Conservation (phyloP, 1,140 invertebrate species). For the Trichonephila inaurata region DNA sequence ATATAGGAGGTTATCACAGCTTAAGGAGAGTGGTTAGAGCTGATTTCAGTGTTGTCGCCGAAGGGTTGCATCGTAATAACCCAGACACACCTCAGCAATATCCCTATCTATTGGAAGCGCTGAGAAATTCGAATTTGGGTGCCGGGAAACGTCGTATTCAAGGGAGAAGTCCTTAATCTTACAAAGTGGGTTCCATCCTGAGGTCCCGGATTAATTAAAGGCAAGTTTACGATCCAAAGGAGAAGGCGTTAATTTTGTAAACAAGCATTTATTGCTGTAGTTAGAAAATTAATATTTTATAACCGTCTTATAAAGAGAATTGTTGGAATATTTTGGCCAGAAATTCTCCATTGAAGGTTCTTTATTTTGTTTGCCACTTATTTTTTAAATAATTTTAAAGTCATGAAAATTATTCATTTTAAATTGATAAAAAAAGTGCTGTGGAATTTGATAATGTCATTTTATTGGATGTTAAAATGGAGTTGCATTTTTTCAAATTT, state of each 20-base stretch:
- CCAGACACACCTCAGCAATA: not conserved
- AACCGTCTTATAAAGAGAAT: not conserved
- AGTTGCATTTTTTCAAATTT: too few relatives aligned
- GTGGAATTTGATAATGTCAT: too few relatives aligned
- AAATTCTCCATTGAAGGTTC: not conserved
- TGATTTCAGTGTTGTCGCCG: conserved; percentile 18
- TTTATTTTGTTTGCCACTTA: too few relatives aligned
- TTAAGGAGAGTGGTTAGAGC: conserved; percentile 30
- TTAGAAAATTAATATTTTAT: conserved; percentile 62
- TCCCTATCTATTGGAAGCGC: not conserved
- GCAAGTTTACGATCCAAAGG: conserved; percentile 19
- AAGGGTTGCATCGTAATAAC: conserved; percentile 27
- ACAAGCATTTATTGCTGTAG: conserved; percentile 30
- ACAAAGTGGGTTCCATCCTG: conserved; percentile 44
- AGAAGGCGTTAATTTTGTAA: conserved; percentile 42
- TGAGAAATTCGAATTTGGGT: conserved; percentile 10
- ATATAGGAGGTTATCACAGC: conserved; percentile 5
- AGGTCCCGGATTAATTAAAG: conserved; percentile 62
- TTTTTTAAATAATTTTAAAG: too few relatives aligned
- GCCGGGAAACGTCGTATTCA: not conserved
- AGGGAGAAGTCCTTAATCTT: conserved; percentile 46
- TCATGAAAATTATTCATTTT: too few relatives aligned
- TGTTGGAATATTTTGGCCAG: not conserved
- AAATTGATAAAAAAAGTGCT: too few relatives aligned
- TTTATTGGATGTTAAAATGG: too few relatives aligned